Evolutionary conservation across 2,113 vertebrate species (phyloP).

Genomic region (Cyanocitta stelleri): DNA sequence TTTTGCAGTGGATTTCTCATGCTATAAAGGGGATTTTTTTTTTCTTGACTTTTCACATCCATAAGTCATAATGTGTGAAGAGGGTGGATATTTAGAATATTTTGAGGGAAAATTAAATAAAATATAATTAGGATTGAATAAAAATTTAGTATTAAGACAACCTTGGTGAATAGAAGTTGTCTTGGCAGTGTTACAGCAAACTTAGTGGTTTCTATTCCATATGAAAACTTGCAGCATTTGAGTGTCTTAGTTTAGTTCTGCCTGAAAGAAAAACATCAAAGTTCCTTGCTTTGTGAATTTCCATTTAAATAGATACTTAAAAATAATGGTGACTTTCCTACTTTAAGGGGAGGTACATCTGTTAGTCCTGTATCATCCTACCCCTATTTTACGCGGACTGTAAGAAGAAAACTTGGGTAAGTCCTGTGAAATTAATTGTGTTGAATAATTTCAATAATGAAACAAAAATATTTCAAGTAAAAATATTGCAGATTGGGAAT

Average conservation of each 20-base stretch:
- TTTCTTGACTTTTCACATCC: neutral
- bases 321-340: slow-evolving; percentile 35
- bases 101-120: neutral
- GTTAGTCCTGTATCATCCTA: neutral
- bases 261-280: neutral
- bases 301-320: neutral
- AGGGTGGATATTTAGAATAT: neutral
- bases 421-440: neutral
- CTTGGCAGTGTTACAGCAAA: neutral
- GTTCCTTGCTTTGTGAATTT: neutral
- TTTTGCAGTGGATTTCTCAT: neutral
- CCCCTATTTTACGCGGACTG: slow-evolving; percentile 6
- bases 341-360: neutral
- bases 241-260: neutral
- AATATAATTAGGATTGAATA: neutral
- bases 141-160: neutral
- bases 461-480: neutral
- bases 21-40: neutral
- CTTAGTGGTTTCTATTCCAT: neutral
- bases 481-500: neutral
- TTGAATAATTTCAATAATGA: neutral
- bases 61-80: neutral
- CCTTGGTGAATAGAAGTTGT: neutral
- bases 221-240: neutral
- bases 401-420: slow-evolving; percentile 54